Percentiles rank a stretch among this genome's conserved stretches.
Conservation (phyloP, 2,888 invertebrate species). For the Uropetala carovei region DNA sequence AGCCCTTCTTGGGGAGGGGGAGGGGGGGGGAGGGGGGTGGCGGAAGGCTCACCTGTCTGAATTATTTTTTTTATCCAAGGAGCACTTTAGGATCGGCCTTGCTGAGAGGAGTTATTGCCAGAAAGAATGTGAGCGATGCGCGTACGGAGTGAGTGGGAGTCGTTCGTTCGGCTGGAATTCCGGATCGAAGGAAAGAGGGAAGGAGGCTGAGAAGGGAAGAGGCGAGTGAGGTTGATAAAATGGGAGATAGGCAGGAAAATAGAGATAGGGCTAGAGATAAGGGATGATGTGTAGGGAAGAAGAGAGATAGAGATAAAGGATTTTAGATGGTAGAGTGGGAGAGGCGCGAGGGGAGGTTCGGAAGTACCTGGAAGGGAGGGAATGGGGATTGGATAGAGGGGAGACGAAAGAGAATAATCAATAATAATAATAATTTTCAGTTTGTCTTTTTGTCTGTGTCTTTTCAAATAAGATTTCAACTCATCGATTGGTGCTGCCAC, state of each 20-base stretch:
- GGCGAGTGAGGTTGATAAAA: not conserved
- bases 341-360: no score
- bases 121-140: not conserved
- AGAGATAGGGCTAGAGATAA: no score
- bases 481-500: no score
- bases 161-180: not conserved
- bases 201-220: not conserved
- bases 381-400: no score
- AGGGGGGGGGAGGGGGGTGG: not conserved
- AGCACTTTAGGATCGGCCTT: not conserved
- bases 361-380: no score
- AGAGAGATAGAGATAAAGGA: no score
- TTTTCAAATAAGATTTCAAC: no score
- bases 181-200: not conserved
- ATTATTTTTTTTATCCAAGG: not conserved
- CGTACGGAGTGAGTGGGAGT: not conserved
- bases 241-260: not conserved
- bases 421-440: no score
- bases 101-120: not conserved
- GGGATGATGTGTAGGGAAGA: no score
- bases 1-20: not conserved
- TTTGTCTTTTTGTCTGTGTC: no score
- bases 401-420: no score
- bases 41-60: not conserved
- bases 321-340: no score